Percentiles rank a stretch among this genome's conserved stretches.
phyloP scores from a whole-genome alignment of 2,113 vertebrate species.

The Festucalex cinctus region DNA sequence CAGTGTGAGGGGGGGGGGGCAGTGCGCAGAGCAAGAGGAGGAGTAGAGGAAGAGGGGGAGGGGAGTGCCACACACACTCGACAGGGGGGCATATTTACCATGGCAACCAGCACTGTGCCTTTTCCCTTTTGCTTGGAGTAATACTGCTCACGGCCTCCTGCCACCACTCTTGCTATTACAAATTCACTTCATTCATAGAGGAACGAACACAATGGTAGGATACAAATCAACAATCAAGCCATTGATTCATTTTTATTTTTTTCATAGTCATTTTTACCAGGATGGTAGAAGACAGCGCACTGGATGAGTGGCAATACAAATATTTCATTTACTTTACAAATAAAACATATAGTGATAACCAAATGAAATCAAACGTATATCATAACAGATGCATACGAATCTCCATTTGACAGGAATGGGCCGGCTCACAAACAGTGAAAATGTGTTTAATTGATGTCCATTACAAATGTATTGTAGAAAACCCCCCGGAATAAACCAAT shows the following conservation, averaged over 20 bases:
- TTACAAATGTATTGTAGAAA: too few relatives aligned
- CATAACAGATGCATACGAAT: too few relatives aligned
- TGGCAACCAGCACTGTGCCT: conserved; percentile 60
- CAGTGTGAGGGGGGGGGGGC: background rate
- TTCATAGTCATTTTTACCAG: too few relatives aligned
- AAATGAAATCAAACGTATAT: too few relatives aligned
- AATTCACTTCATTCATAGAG: background rate
- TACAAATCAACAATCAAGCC: background rate
- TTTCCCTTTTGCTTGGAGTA: conserved; percentile 42
- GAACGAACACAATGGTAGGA: background rate
- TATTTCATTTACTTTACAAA: too few relatives aligned
- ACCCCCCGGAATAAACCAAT: too few relatives aligned
- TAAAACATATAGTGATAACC: too few relatives aligned
- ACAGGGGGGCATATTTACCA: conserved; percentile 57
- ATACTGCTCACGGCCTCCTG: conserved; percentile 10
- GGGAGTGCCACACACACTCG: conserved; percentile 23
- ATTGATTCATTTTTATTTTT: background rate
- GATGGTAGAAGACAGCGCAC: too few relatives aligned
- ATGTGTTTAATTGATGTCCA: too few relatives aligned
- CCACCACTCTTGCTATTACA: conserved; percentile 15
- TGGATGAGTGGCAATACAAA: too few relatives aligned
- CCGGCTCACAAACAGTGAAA: too few relatives aligned
- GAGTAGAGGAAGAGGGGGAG: conserved; percentile 16
- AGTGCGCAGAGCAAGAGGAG: background rate
- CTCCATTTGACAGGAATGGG: too few relatives aligned